Base-by-base conservation (phyloP, 2,113 vertebrate genomes). In the Saccopteryx bilineata region DNA sequence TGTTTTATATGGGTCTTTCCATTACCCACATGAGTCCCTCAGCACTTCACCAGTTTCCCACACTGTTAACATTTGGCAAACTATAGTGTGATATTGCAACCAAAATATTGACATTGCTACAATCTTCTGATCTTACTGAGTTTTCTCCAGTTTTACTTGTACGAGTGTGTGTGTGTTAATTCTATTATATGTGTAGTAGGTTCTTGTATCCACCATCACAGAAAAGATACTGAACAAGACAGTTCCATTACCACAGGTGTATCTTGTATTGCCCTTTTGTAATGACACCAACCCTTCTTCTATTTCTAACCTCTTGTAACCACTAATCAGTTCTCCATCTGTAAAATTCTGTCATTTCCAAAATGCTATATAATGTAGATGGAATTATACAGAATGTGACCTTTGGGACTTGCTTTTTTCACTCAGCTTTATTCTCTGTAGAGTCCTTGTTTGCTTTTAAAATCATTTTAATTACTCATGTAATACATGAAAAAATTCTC, bases 321-420 rank as follows among this genome's bases (percentile, higher is more conserved):
- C 33, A 72, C 52, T 54, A 5, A 58, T 83, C 23, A 1, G 14
- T 69, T 92, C 23, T 83, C 71, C 50, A 50, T 87, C 58, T 93
- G 78, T 95, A 92, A 95, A 83, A 93, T 75, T 82, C 68, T 92
- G 52, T 92, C 52, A 94, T 92, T 94, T 95, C 21, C 75, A 72
- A 81, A 93, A 58, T 91, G 39, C 63, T 76, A 80, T 24, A 50
- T n/a, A 82, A 68, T 82, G 46, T 58, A 74, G 74, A 21, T 80
- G 46, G n/a, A 92, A 74, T 94, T 90, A 19, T 72, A 87, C 21
- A 87, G n/a, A 63, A 46, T 78, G 14, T 95, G 65, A 80, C 52
- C 26, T 74, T 93, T 78, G 21, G n/a, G 31, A 61, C 60, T 85
- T 39, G 18, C 54, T 72, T 80, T 79, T 91, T n/a, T n/a, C 31